Evolutionary conservation across 2,113 vertebrate genomes (phyloP).

Genomic region (Catagonus wagneri): DNA sequence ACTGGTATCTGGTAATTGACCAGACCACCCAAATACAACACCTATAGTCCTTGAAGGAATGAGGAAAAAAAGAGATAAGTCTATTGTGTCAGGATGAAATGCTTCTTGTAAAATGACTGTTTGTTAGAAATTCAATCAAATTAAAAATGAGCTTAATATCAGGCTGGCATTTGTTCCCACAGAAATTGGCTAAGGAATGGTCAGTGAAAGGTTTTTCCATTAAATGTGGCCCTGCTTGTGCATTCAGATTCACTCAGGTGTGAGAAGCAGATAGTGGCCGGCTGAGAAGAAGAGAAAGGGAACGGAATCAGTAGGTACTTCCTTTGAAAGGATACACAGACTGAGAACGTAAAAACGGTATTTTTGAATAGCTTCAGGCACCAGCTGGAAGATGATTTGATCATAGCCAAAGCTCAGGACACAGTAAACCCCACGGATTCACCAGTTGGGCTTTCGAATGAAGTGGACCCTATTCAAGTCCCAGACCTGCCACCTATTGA

Average conservation of each 20-base stretch:
- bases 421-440: background rate
- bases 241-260: conserved; percentile 23
- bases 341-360: background rate
- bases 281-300: conserved; percentile 50
- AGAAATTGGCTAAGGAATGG: conserved; percentile 15
- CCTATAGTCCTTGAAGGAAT: background rate
- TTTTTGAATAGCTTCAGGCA: background rate
- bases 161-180: background rate
- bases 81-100: conserved; percentile 19
- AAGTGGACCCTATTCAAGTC: background rate
- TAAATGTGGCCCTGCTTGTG: background rate
- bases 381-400: background rate
- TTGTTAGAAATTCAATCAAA: conserved; percentile 61
- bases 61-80: background rate
- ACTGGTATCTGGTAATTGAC: background rate
- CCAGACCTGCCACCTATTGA: background rate
- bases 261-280: conserved; percentile 31
- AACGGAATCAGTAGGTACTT: conserved; percentile 20
- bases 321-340: conserved; percentile 1
- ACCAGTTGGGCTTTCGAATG: background rate
- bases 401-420: background rate
- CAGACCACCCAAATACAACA: background rate
- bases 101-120: conserved; percentile 23
- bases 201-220: conserved; percentile 57
- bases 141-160: conserved; percentile 26